Percentiles rank a stretch among this genome's conserved stretches.
Conservation (phyloP, 2,797 vertebrate genomes). For the Enteromius fasciolatus region DNA sequence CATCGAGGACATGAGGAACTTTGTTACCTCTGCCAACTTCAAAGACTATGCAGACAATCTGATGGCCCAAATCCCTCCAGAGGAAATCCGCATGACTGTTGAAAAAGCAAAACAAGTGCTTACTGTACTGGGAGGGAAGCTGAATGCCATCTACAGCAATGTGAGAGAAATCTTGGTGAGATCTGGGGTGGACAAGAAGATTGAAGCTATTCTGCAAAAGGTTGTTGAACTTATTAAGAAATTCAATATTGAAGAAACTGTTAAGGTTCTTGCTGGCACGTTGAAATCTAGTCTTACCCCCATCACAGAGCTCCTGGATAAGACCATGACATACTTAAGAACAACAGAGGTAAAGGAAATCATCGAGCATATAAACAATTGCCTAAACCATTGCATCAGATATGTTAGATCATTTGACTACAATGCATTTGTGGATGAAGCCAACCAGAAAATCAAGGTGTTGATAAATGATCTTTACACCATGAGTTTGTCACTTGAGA, state of each 20-base stretch:
- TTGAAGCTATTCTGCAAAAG: slow-evolving; percentile 80
- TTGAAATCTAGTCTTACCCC: slow-evolving; percentile 77
- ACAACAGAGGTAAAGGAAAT: slow-evolving; percentile 77
- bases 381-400: slow-evolving; percentile 73
- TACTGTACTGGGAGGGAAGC: slow-evolving; percentile 77
- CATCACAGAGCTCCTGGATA: slow-evolving; percentile 68
- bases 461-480: slow-evolving; percentile 75
- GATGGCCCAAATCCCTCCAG: slow-evolving; percentile 63
- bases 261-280: slow-evolving; percentile 66
- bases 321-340: slow-evolving; percentile 76
- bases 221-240: slow-evolving; percentile 77
- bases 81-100: slow-evolving; percentile 68
- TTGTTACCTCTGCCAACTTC: slow-evolving; percentile 66
- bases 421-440: slow-evolving; percentile 79
- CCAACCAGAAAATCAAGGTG: slow-evolving; percentile 76
- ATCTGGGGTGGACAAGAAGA: slow-evolving; percentile 80
- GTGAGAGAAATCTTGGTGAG: slow-evolving; percentile 76
- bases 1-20: slow-evolving; percentile 70
- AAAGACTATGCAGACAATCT: slow-evolving; percentile 65
- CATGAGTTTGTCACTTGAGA: slow-evolving; percentile 79
- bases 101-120: slow-evolving; percentile 68
- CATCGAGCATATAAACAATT: slow-evolving; percentile 78
- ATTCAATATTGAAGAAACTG: slow-evolving; percentile 80
- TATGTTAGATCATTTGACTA: slow-evolving; percentile 83
- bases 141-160: slow-evolving; percentile 74